A percentile compares a stretch with the other conserved stretches of the same genome.
Conservation (phyloP, 2,888 invertebrate genomes). For the Tubulanus polymorphus region DNA sequence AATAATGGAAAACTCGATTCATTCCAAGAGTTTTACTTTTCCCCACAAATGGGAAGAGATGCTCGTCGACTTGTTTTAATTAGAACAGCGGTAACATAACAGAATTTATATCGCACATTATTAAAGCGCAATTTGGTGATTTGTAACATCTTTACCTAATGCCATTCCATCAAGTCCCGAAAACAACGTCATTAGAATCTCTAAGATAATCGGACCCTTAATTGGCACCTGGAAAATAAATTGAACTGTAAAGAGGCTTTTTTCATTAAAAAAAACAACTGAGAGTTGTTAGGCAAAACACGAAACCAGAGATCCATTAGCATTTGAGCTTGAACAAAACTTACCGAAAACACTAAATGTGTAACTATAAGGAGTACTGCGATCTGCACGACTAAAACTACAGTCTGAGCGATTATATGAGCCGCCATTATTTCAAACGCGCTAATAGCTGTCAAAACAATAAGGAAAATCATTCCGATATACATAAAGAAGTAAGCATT, state of each 20-base stretch:
- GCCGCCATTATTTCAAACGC: slow-evolving; percentile 89
- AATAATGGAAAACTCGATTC: no score
- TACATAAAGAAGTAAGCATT: not conserved
- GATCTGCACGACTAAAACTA: slow-evolving; percentile 92
- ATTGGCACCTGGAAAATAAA: slow-evolving; percentile 70
- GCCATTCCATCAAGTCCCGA: slow-evolving; percentile 96
- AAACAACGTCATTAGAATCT: slow-evolving; percentile 77
- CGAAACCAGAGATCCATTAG: no score
- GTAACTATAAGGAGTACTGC: slow-evolving; percentile 78
- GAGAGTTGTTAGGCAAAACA: no score
- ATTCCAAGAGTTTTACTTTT: no score
- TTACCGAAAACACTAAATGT: slow-evolving; percentile 59
- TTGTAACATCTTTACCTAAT: slow-evolving; percentile 70
- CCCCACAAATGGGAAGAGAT: no score
- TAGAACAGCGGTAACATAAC: no score
- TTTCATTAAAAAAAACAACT: no score
- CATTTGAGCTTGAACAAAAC: no score
- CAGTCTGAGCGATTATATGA: slow-evolving; percentile 89
- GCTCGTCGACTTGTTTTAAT: no score
- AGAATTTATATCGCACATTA: no score
- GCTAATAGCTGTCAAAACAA: slow-evolving; percentile 66
- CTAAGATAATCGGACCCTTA: slow-evolving; percentile 80
- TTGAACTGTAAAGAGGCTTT: no score
- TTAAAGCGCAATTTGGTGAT: no score
- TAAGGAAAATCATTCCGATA: not conserved